Evolutionary conservation across 2,888 invertebrate genomes (phyloP), one percentile per base, ranked within the genome.

Genomic region (Drosophila subsilvestris): DNA sequence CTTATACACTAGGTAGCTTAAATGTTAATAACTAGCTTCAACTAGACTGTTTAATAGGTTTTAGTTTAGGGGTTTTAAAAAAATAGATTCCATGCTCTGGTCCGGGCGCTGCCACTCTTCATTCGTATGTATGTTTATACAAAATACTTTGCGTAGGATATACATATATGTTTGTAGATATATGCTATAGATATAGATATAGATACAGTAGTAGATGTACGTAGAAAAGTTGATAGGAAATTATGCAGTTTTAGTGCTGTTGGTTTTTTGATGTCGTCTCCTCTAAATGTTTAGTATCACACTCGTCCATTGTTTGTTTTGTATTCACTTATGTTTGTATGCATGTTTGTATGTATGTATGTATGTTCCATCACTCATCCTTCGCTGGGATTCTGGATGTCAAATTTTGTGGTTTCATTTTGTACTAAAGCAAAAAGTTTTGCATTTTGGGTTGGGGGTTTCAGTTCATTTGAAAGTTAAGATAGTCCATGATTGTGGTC

Each of bases 211-310:
- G 6, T 42, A 22, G 12, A 17, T 25, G 17, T 22, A 17, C 42
- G 45, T 37, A 37, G 37, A 22, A 25, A 14, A 55, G 25, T 65
- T 66, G 14, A 27, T 59, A 56, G 63, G 70, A 72, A 72, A 63
- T 72, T 62, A 51, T 63, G 75, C 75, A 77, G 69, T 74, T 63
- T 37, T 63, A 75, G 54, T 54, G 67, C 22, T 57, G 56, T 50
- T 63, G 63, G 37, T 68, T 71, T 75, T 55, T 78, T 72, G 79
- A 72, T 79, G 79, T 79, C 73, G 80, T 75, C 86, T 72, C 55
- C 72, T 75, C 78, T 89, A 80, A 75, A 77, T 77, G 67, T 79
- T 90, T 86, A 90, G 88, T 86, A 85, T 88, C 89, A 87, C 88
- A 90, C 82, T 58, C 85, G 78, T 75, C 78, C 79, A 86, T 73